phyloP scores from a whole-genome alignment of 2,888 invertebrate species.

The Crepidodera aurea region DNA sequence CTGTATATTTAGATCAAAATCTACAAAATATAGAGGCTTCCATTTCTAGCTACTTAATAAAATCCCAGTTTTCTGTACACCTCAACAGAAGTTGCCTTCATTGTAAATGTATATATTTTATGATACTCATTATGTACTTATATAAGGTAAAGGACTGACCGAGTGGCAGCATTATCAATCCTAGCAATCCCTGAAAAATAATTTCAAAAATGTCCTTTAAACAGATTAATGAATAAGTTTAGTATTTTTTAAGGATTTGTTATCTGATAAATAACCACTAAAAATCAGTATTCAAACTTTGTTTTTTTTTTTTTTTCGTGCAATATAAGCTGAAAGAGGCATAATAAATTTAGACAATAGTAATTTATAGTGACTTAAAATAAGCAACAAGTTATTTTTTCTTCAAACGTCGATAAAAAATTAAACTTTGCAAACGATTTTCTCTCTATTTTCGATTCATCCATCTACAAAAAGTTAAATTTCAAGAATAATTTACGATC shows the following conservation, averaged over 20 bases:
- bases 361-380: background rate
- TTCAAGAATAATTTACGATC: no score
- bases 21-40: conserved; percentile 13
- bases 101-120: conserved; percentile 21
- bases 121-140: conserved; percentile 30
- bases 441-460: no score
- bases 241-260: no score
- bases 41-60: conserved; percentile 8
- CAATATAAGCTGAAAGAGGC: no score
- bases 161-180: conserved; percentile 39
- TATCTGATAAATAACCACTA: no score
- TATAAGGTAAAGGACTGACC: conserved; percentile 24
- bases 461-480: no score
- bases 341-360: background rate
- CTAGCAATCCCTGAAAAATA: conserved; percentile 5
- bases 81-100: conserved; percentile 7
- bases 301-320: no score
- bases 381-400: no score
- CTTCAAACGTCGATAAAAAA: no score
- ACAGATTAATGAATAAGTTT: no score
- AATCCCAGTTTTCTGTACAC: conserved; percentile 8
- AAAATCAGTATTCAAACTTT: no score
- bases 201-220: conserved; percentile 8
- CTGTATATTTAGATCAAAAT: conserved; percentile 11
- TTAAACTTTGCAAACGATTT: no score